These are phyloP conservation scores for Microtus richardsoni DNA, from an alignment of 2,113 vertebrate genomes.

Conservation along the genomic window DNA sequence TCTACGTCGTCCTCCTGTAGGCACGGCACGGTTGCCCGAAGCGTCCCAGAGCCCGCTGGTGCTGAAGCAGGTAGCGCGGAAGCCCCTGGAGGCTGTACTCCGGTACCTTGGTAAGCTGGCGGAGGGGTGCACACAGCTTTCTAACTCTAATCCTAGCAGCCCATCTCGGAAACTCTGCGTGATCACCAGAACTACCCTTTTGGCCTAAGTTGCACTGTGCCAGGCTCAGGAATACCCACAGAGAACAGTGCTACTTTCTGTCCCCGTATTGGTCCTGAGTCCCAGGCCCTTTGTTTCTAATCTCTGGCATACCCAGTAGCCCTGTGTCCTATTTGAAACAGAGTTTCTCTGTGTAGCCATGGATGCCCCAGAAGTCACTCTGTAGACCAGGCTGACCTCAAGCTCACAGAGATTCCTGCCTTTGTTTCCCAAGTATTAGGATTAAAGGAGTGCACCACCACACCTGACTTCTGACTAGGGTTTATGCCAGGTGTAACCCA, in stretches of 20 bases:
- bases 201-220: neutral
- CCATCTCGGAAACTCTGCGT: fast-evolving
- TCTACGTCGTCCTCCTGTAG: slow-evolving; percentile 82
- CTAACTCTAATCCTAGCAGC: no score
- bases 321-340: neutral
- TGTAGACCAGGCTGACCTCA: neutral
- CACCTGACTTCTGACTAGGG: neutral
- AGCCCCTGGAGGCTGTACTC: slow-evolving; percentile 96
- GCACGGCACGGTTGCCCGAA: slow-evolving; percentile 94
- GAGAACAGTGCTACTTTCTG: no score
- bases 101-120: slow-evolving; percentile 92
- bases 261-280: neutral
- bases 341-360: neutral
- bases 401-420: neutral
- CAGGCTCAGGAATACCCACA: neutral
- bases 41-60: slow-evolving; percentile 90
- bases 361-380: neutral
- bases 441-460: neutral
- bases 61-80: slow-evolving; percentile 93
- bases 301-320: neutral
- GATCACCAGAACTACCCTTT: no score
- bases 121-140: neutral
- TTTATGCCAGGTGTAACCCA: neutral
- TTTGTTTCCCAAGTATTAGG: neutral
- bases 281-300: no score